Conservation (phyloP, 2,113 vertebrate genomes). For the Anhinga rufa region DNA sequence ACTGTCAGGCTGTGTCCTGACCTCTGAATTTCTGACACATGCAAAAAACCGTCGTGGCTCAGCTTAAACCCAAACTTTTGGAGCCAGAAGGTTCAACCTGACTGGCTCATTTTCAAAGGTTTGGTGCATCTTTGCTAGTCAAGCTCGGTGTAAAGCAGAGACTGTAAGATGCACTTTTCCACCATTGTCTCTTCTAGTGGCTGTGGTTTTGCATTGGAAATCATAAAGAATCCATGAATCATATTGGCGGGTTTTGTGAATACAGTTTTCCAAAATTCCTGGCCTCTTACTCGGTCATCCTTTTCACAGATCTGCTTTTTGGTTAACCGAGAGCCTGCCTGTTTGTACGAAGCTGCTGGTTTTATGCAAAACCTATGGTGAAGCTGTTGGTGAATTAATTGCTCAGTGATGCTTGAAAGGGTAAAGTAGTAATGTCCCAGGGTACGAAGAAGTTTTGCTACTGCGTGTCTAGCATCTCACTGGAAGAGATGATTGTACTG, state of each 20-base stretch:
- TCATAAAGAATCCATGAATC: not conserved
- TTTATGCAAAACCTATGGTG: constrained; percentile 18
- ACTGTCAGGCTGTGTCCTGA: not conserved
- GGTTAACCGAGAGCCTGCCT: not conserved
- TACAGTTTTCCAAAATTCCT: not conserved
- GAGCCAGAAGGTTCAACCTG: not conserved
- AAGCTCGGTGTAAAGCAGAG: not conserved
- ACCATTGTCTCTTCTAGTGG: not conserved
- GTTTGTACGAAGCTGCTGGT: not conserved
- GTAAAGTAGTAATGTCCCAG: not conserved
- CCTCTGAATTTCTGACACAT: not conserved
- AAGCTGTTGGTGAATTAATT: not conserved
- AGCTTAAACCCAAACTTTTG: not conserved
- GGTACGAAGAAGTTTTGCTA: not conserved
- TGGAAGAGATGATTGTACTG: not conserved
- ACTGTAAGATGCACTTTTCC: not conserved
- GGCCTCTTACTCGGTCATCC: not conserved
- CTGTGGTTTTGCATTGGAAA: not conserved
- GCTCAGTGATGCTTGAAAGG: not conserved
- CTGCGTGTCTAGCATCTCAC: fast-evolving
- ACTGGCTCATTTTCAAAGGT: not conserved
- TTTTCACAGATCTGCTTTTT: not conserved
- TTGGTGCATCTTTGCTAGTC: not conserved
- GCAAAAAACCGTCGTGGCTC: not conserved
- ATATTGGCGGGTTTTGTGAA: not conserved